Percentiles rank a stretch among this genome's conserved stretches.
These are phyloP conservation scores for Takifugu bimaculatus DNA, from an alignment of 2,113 vertebrate genomes.

Conservation along the genomic window DNA sequence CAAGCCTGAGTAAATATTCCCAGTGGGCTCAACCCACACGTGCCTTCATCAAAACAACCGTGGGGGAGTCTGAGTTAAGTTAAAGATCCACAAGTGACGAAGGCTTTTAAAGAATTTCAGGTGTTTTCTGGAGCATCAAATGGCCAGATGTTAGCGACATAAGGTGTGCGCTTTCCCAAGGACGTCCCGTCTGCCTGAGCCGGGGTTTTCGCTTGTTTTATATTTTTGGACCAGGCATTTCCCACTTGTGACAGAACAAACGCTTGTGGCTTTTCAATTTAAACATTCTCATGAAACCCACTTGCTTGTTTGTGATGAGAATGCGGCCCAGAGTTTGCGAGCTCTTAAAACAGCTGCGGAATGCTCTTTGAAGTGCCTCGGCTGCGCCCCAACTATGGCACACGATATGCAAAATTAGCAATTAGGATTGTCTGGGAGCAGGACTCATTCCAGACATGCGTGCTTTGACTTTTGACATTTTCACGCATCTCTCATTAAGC, in stretches of 20 bases:
- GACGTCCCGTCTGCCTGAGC: background rate
- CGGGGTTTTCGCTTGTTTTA: conserved; percentile 6
- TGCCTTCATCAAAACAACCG: conserved; percentile 50
- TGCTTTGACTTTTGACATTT: conserved; percentile 46
- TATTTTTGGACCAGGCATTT: conserved; percentile 13
- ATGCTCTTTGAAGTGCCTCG: conserved; percentile 65
- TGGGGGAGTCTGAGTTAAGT: conserved; percentile 19
- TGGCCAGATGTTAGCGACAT: conserved; percentile 20
- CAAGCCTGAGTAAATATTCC: conserved; percentile 67
- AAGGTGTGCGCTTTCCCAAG: conserved; percentile 4
- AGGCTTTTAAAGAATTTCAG: conserved; percentile 14
- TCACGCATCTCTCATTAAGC: conserved; percentile 51
- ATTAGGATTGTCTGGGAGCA: conserved; percentile 55
- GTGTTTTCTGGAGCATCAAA: conserved; percentile 5
- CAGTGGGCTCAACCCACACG: conserved; percentile 49
- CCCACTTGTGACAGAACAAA: conserved; percentile 25
- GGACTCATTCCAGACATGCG: conserved; percentile 57
- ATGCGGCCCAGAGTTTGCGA: conserved; percentile 42
- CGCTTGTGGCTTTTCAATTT: conserved; percentile 17
- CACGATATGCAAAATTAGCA: conserved; percentile 47
- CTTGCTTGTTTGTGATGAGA: conserved; percentile 48
- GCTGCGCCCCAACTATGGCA: conserved; percentile 27
- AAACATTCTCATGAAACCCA: conserved; percentile 52
- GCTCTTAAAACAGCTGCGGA: conserved; percentile 23
- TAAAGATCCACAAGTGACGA: background rate